A percentile compares a stretch with the other conserved stretches of the same genome.
Evolutionary conservation across 2,113 vertebrate genomes (phyloP).

Genomic region (Hystrix brachyura): DNA sequence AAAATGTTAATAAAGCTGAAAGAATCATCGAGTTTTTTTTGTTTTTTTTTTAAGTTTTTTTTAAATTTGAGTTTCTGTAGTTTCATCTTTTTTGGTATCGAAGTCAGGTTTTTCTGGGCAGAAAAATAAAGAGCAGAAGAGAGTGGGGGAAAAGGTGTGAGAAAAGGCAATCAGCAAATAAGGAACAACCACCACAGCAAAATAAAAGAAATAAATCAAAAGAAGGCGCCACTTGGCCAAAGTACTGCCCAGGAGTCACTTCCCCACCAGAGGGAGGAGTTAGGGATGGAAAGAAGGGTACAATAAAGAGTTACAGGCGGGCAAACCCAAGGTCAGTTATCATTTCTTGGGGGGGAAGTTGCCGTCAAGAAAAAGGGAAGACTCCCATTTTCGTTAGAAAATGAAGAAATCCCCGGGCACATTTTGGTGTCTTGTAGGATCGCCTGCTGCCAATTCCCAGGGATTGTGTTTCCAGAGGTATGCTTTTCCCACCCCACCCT

Average conservation of each 20-base stretch:
- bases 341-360: neutral
- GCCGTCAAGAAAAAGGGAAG: neutral
- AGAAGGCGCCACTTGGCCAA: slow-evolving; percentile 67
- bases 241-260: slow-evolving; percentile 60
- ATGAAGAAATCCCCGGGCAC: neutral
- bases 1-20: slow-evolving; percentile 95
- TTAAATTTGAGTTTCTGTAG: slow-evolving; percentile 89
- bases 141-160: slow-evolving; percentile 29
- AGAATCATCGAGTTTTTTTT: slow-evolving; percentile 87
- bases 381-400: neutral
- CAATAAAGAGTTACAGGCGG: neutral
- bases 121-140: slow-evolving; percentile 85
- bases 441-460: neutral
- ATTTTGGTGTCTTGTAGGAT: neutral
- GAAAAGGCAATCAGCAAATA: slow-evolving; percentile 84
- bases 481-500: neutral
- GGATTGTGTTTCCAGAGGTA: slow-evolving; percentile 10
- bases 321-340: neutral
- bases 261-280: neutral
- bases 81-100: slow-evolving; percentile 94
- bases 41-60: slow-evolving; percentile 71
- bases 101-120: slow-evolving; percentile 93
- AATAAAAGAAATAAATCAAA: neutral
- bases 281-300: neutral
- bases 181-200: slow-evolving; percentile 59